A percentile compares a stretch with the other conserved stretches of the same genome.
These are phyloP conservation scores for Bostrychus sinensis DNA, from an alignment of 2,113 vertebrate genomes.

Conservation along the genomic window DNA sequence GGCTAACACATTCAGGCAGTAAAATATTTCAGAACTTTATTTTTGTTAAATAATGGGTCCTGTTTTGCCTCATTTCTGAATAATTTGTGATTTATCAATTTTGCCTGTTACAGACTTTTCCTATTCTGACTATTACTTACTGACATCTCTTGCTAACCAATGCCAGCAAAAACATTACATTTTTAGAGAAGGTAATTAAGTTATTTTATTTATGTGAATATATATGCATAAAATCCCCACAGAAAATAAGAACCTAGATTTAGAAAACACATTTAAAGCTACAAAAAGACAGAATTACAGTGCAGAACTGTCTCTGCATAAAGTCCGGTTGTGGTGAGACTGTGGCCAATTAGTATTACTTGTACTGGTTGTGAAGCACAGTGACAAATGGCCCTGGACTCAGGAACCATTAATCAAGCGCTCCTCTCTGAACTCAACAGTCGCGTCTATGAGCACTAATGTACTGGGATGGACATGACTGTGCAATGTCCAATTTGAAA, in stretches of 20 bases:
- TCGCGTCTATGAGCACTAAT: slow-evolving; percentile 51
- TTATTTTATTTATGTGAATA: not conserved
- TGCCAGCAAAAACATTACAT: too few relatives aligned
- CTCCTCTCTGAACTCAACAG: slow-evolving; percentile 33
- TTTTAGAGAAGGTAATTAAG: not conserved
- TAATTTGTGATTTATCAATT: too few relatives aligned
- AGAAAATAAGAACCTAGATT: not conserved
- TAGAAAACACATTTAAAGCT: too few relatives aligned
- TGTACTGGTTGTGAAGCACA: slow-evolving; percentile 31
- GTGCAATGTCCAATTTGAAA: slow-evolving; percentile 59
- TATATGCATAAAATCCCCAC: not conserved
- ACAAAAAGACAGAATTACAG: slow-evolving; percentile 1
- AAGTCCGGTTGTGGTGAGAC: slow-evolving; percentile 23
- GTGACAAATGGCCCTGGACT: slow-evolving; percentile 71
- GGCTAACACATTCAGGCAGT: too few relatives aligned
- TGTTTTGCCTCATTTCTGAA: too few relatives aligned
- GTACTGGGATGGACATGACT: slow-evolving; percentile 66
- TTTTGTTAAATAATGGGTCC: too few relatives aligned
- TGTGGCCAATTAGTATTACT: slow-evolving; percentile 66
- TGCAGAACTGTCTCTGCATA: not conserved
- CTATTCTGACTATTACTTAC: too few relatives aligned
- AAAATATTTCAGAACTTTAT: too few relatives aligned
- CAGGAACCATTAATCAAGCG: slow-evolving; percentile 70
- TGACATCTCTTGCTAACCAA: too few relatives aligned
- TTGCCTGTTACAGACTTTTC: too few relatives aligned